phyloP scores from a whole-genome alignment of 2,797 vertebrate species.

The Cercopithecus neglectus region DNA sequence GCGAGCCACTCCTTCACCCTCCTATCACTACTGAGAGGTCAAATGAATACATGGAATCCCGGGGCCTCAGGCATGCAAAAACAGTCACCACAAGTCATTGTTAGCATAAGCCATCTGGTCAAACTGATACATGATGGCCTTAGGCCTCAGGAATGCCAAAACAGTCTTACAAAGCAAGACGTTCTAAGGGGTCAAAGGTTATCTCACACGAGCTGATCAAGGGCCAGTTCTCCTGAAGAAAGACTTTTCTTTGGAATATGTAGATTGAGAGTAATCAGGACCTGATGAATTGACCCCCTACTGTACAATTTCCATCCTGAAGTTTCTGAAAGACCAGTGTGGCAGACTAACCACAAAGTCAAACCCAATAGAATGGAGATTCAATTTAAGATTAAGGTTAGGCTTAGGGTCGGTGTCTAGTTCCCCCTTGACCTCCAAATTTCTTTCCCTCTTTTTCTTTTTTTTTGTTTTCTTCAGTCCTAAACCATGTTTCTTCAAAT shows the following conservation, averaged over 20 bases:
- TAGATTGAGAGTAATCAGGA: background rate
- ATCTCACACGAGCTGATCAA: background rate
- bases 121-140: background rate
- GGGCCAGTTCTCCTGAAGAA: background rate
- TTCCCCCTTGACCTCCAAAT: fast-evolving
- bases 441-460: background rate
- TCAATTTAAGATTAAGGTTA: background rate
- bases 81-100: background rate
- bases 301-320: background rate
- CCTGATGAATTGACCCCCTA: background rate
- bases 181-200: background rate
- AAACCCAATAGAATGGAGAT: background rate
- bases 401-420: background rate
- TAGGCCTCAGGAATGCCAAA: background rate
- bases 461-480: background rate
- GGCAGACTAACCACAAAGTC: background rate
- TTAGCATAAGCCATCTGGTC: background rate
- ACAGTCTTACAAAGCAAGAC: background rate
- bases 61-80: background rate
- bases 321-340: background rate
- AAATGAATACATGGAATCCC: background rate
- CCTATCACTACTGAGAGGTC: background rate
- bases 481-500: conserved; percentile 2
- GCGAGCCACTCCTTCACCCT: background rate
- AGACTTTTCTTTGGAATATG: background rate